phyloP scores from a whole-genome alignment of 1,140 invertebrate genomes.

The Drosophila nigrodunni region DNA sequence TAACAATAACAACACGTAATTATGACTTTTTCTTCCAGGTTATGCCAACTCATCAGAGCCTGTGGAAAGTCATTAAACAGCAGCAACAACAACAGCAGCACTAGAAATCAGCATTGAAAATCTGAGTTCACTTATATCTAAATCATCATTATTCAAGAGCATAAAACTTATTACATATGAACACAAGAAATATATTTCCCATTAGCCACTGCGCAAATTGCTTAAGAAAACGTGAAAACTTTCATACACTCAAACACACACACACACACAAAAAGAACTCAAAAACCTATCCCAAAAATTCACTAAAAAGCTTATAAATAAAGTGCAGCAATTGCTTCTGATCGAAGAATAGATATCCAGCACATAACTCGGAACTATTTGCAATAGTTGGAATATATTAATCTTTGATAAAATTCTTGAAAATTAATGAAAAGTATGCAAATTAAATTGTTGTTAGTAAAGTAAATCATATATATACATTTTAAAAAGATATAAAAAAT shows the following conservation, averaged over 20 bases:
- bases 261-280: conserved; percentile 6
- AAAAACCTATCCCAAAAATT: conserved; percentile 14
- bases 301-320: not conserved
- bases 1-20: conserved; percentile 9
- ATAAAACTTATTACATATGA: conserved; percentile 30
- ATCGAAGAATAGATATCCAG: not conserved
- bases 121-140: conserved; percentile 14
- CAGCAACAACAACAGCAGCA: conserved; percentile 4
- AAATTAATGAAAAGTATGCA: no score
- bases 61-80: conserved; percentile 27
- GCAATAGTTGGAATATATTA: not conserved
- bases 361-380: not conserved
- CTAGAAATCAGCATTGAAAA: no score
- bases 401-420: no score
- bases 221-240: conserved; percentile 64
- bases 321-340: not conserved
- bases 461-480: no score
- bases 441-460: no score
- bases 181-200: conserved; percentile 56
- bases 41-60: conserved; percentile 37
- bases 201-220: conserved; percentile 64
- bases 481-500: no score
- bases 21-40: conserved; percentile 18
- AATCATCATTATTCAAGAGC: conserved; percentile 22
- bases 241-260: not conserved